Base-by-base conservation (phyloP, 2,888 invertebrate species). In the Drosophila algonquin region DNA sequence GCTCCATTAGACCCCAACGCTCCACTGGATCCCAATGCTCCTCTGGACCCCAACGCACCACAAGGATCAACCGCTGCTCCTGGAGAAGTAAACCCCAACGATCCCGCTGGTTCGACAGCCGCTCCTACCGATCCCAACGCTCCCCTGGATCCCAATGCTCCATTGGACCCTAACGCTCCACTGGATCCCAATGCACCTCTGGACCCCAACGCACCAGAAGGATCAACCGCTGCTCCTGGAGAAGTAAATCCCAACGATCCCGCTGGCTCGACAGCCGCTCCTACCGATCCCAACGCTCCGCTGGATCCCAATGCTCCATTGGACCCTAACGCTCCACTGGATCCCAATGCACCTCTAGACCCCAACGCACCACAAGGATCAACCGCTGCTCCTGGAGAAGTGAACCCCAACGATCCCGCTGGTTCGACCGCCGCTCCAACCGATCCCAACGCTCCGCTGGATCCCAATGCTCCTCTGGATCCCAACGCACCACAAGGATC, bases 181-280 rank as follows among this genome's bases (percentile, higher is more conserved):
- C 5, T 24, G 24, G 24, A 63, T 0, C 74, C 68, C 0, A 24
- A 24, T 1, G 24, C 24, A 5, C 24, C 24, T 5, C 5, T 24
- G 62, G 21, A 70, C 24, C 74, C 77, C 1, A 80, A 64, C 44
- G 73, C 74, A 9, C 77, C 79, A 53, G 73, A 32, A 50, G 64
- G n/a, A 32, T 47, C 53, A 0, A 18, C 78, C 0, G 18, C 18
- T 2, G 59, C 59, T 30, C 77, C 74, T 1, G 65, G 67, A 8
- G 47, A 60, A 10, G 56, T 56, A 0, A 62, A 63, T 0, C 73
- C 75, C 5, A 75, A 64, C 24, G 48, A 59, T 1, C 71, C 80
- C 2, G 62, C 8, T 6, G 53, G 16, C 10, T 24, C 52, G 6
- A 52, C 79, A 0, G 63, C 63, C 6, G 57, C 65, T 10, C 59